Evolutionary conservation across 2,888 invertebrate genomes (phyloP).

Genomic region (Meloe dianella): DNA sequence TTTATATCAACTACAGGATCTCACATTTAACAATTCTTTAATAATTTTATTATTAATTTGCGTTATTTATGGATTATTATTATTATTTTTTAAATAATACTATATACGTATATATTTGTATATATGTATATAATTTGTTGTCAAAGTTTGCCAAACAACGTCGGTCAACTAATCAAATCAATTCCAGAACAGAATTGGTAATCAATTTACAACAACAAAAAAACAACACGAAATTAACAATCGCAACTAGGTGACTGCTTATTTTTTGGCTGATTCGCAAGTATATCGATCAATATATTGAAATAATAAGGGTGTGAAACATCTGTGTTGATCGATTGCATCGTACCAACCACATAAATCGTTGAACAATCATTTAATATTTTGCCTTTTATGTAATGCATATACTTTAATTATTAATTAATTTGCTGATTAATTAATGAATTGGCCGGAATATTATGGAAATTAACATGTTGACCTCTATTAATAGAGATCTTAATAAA

Average conservation of each 20-base stretch:
- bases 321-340: neutral
- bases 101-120: slow-evolving; percentile 7
- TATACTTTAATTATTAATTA: neutral
- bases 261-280: slow-evolving; percentile 51
- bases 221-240: slow-evolving; percentile 32
- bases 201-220: slow-evolving; percentile 28
- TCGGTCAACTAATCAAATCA: slow-evolving; percentile 13
- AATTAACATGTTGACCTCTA: slow-evolving; percentile 20
- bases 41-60: slow-evolving; percentile 36
- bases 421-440: neutral
- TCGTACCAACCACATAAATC: neutral
- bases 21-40: slow-evolving; percentile 55
- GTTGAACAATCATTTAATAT: neutral
- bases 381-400: neutral
- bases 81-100: slow-evolving; percentile 35
- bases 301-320: neutral
- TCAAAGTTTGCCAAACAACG: slow-evolving; percentile 11
- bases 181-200: slow-evolving; percentile 4
- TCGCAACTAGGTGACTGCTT: slow-evolving; percentile 51
- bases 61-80: slow-evolving; percentile 49
- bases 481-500: neutral
- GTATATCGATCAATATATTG: slow-evolving; percentile 41
- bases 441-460: slow-evolving; percentile 31
- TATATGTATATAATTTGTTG: slow-evolving; percentile 5
- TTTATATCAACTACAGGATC: slow-evolving; percentile 52